A percentile compares a stretch with the other conserved stretches of the same genome.
phyloP scores from a whole-genome alignment of 2,797 vertebrate genomes.

The Mionectes olivaceus region DNA sequence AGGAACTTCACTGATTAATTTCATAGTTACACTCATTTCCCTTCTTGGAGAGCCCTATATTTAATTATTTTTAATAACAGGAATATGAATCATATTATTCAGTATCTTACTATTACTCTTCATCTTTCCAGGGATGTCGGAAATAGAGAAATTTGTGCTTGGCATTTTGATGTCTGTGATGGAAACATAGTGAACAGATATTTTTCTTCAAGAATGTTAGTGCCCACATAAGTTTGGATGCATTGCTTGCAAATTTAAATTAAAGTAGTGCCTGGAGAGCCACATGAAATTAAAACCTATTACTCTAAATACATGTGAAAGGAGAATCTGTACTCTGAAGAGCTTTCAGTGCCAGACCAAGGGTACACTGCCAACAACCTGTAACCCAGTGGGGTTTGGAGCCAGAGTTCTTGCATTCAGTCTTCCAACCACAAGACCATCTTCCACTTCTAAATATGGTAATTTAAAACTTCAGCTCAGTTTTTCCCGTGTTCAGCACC shows the following conservation, averaged over 20 bases:
- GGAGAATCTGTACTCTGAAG: neutral
- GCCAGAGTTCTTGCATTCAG: neutral
- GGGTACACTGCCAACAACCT: neutral
- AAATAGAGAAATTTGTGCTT: conserved; percentile 4
- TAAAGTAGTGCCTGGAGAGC: neutral
- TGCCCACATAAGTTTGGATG: neutral
- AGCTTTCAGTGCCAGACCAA: neutral
- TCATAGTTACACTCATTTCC: conserved; percentile 20
- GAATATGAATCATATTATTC: conserved; percentile 14
- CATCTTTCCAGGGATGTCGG: neutral
- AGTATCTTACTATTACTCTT: conserved; percentile 10
- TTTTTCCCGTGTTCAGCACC: neutral
- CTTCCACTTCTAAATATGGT: neutral
- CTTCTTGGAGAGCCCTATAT: conserved; percentile 13
- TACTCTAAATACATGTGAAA: neutral
- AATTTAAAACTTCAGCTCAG: neutral
- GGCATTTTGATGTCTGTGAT: neutral
- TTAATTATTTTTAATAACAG: conserved; percentile 54
- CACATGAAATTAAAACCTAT: neutral
- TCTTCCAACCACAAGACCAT: neutral
- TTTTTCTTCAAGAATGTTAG: neutral
- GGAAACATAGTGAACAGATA: neutral
- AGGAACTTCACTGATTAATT: conserved; percentile 39
- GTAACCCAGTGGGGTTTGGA: neutral
- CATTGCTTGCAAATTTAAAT: neutral